A percentile compares a stretch with the other conserved stretches of the same genome.
Conservation (phyloP, 2,113 vertebrate species). For the Ophiodon elongatus region DNA sequence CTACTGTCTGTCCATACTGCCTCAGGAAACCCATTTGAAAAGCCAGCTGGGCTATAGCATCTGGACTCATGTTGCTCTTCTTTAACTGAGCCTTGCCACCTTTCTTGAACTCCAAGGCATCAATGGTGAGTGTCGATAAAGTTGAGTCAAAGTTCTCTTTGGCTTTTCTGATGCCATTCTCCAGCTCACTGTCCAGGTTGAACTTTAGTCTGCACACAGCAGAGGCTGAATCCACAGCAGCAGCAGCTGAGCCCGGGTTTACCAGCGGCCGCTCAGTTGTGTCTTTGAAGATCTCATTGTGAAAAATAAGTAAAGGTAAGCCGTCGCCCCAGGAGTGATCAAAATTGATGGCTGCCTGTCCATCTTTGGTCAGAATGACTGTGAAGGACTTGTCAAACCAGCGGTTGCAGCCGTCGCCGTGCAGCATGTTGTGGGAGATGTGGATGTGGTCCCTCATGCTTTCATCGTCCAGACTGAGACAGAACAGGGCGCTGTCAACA, state of each 20-base stretch:
- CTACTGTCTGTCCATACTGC: constrained; percentile 90
- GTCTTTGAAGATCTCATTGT: constrained; percentile 95
- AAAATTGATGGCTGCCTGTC: constrained; percentile 92
- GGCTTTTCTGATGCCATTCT: constrained; percentile 87
- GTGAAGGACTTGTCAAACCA: constrained; percentile 99
- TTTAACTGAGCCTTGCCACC: constrained; percentile 95
- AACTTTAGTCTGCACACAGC: constrained; percentile 89
- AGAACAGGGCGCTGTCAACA: constrained; percentile 93
- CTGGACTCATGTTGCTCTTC: constrained; percentile 93
- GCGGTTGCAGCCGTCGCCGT: constrained; percentile 93
- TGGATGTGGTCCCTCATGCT: constrained; percentile 86
- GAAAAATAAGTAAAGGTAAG: constrained; percentile 93
- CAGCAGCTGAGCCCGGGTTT: constrained; percentile 83
- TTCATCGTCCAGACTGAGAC: constrained; percentile 94
- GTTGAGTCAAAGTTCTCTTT: constrained; percentile 88
- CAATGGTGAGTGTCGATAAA: constrained; percentile 87
- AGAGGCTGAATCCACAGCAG: constrained; percentile 82
- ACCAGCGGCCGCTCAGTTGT: constrained; percentile 86
- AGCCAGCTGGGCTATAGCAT: constrained; percentile 92
- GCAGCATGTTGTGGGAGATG: constrained; percentile 93
- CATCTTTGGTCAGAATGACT: constrained; percentile 91
- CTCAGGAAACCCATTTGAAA: constrained; percentile 96
- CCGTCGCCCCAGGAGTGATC: constrained; percentile 99
- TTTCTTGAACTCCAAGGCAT: constrained; percentile 86
- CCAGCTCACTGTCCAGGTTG: constrained; percentile 86